Conservation (phyloP, 2,888 invertebrate genomes). For the Metallyticus violacea region DNA sequence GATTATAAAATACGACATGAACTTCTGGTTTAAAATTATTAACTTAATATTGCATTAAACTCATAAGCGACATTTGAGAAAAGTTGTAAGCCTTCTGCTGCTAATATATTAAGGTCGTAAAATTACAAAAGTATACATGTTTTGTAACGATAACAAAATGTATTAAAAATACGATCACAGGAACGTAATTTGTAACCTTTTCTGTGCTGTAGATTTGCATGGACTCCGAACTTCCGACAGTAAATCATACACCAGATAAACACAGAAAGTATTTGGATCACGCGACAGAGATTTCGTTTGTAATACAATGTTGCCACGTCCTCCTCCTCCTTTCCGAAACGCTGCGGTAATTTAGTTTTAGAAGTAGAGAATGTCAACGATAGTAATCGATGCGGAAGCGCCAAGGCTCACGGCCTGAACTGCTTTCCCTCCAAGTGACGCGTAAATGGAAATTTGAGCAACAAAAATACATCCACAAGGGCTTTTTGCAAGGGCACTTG, state of each 20-base stretch:
- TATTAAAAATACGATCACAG: neutral
- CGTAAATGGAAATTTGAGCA: neutral
- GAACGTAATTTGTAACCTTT: neutral
- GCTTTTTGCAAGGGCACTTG: too few relatives aligned
- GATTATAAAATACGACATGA: too few relatives aligned
- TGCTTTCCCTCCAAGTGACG: too few relatives aligned
- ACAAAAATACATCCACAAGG: neutral
- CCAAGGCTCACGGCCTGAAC: too few relatives aligned
- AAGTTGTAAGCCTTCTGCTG: too few relatives aligned
- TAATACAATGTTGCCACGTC: too few relatives aligned
- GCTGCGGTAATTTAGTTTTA: neutral
- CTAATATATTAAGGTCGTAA: too few relatives aligned
- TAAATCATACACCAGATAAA: neutral
- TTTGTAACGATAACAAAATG: neutral
- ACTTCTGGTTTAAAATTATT: too few relatives aligned
- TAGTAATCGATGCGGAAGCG: neutral
- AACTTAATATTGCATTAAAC: too few relatives aligned
- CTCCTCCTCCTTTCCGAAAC: neutral
- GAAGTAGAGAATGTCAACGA: neutral
- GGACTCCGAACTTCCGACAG: neutral
- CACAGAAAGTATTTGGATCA: neutral
- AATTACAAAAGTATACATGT: too few relatives aligned
- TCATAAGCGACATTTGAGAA: too few relatives aligned
- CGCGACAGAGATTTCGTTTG: neutral
- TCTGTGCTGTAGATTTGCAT: neutral